A percentile compares a stretch with the other conserved stretches of the same genome.
Conservation (phyloP, 1,140 invertebrate genomes). For the Armadillidium nasatum region DNA sequence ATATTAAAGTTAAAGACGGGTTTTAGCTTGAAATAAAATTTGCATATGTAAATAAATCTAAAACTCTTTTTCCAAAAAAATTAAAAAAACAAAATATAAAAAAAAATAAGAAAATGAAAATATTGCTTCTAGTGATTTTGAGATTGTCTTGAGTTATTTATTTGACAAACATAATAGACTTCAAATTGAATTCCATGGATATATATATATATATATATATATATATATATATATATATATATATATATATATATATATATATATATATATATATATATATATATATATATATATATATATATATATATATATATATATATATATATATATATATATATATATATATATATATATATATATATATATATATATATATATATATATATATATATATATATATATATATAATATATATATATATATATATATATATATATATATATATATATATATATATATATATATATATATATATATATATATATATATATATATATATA, state of each 20-base stretch:
- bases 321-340: slow-evolving; percentile 11
- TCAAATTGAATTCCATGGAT: no score
- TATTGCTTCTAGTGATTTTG: no score
- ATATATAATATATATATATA: background rate
- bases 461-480: background rate
- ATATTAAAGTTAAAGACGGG: no score
- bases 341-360: background rate
- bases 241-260: background rate
- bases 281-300: background rate
- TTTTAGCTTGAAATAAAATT: no score
- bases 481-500: background rate
- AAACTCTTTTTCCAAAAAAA: no score
- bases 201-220: background rate
- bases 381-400: background rate
- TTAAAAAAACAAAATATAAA: no score
- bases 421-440: slow-evolving; percentile 15
- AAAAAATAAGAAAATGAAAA: no score
- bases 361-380: background rate
- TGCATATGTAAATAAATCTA: no score
- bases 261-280: background rate
- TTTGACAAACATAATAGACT: no score
- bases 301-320: background rate
- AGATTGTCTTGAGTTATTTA: no score
- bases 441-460: slow-evolving; percentile 15
- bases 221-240: background rate